These are phyloP conservation scores for Agonopterix heracliana DNA, from an alignment of 2,888 invertebrate genomes.

Conservation along the genomic window DNA sequence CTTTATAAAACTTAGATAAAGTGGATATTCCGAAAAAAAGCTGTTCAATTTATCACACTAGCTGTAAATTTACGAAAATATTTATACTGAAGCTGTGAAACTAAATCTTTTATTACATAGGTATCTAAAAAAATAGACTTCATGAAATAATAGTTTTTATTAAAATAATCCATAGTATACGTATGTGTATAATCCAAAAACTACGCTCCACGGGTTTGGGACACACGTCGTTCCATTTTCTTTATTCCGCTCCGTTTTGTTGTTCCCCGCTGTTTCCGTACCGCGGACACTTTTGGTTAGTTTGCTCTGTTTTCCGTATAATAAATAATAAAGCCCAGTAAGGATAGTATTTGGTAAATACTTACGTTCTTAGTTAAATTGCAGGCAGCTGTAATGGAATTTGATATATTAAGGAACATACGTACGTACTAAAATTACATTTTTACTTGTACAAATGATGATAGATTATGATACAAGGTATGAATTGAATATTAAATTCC, in stretches of 20 bases:
- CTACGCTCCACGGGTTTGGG: slow-evolving; percentile 39
- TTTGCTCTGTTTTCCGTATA: slow-evolving; percentile 69
- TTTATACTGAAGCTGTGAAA: no score
- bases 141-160: no score
- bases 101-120: no score
- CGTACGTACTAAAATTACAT: not conserved
- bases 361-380: not conserved
- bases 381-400: not conserved
- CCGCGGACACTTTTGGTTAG: slow-evolving; percentile 73
- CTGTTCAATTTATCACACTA: no score
- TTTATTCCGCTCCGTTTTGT: slow-evolving; percentile 62
- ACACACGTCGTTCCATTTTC: slow-evolving; percentile 62
- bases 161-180: no score
- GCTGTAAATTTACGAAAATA: no score
- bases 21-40: no score
- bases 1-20: no score
- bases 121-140: no score
- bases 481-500: no score
- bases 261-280: slow-evolving; percentile 67
- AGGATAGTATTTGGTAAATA: slow-evolving; percentile 10
- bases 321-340: slow-evolving; percentile 68
- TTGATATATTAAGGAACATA: not conserved
- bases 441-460: no score
- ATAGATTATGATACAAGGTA: no score
- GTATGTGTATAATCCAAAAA: not conserved